phyloP scores from a whole-genome alignment of 1,140 invertebrate species.

The Neelides sp. region DNA sequence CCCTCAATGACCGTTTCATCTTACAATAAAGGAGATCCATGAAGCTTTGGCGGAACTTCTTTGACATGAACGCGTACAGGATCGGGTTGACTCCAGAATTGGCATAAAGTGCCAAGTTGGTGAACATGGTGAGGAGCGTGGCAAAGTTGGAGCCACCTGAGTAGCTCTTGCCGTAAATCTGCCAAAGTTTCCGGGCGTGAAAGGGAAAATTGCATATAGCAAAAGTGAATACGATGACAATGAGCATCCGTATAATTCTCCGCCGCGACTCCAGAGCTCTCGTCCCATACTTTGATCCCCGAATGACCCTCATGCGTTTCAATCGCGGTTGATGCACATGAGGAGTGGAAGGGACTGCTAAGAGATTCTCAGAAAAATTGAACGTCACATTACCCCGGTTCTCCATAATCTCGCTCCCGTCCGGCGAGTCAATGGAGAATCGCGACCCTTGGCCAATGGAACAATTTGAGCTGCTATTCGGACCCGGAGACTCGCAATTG shows the following conservation, averaged over 20 bases:
- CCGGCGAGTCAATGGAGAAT: too few species aligned
- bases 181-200: conserved; percentile 69
- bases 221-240: conserved; percentile 68
- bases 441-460: too few species aligned
- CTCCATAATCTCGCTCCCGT: too few species aligned
- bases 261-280: conserved; percentile 30
- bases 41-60: conserved; percentile 40
- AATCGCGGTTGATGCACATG: neutral
- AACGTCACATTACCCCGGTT: too few species aligned
- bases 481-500: too few species aligned
- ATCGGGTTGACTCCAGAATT: conserved; percentile 74
- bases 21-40: conserved; percentile 21
- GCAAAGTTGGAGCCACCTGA: conserved; percentile 52
- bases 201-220: conserved; percentile 71
- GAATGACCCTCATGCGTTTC: conserved; percentile 10
- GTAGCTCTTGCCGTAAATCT: conserved; percentile 52
- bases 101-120: conserved; percentile 66
- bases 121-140: conserved; percentile 63
- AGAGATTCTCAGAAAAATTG: too few species aligned
- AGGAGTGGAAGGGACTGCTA: too few species aligned
- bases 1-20: conserved; percentile 14
- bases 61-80: conserved; percentile 69
- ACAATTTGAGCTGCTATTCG: too few species aligned
- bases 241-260: conserved; percentile 53
- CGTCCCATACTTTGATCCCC: conserved; percentile 22